A percentile compares a stretch with the other conserved stretches of the same genome.
Conservation (phyloP, 2,113 vertebrate genomes). For the Pholis gunnellus region DNA sequence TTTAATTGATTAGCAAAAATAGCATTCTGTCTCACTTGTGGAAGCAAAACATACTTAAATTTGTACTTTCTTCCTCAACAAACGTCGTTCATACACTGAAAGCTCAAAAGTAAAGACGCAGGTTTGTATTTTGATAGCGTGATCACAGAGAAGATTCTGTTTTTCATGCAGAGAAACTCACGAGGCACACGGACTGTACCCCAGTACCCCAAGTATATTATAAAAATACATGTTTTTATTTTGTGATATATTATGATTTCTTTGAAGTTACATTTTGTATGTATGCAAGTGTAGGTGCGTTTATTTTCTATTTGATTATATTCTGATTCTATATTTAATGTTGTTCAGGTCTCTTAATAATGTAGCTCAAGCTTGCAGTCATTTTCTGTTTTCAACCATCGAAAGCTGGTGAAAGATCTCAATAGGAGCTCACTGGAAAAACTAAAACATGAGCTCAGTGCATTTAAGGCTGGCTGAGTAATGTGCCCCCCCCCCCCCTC, state of each 20-base stretch:
- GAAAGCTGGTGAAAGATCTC: not conserved
- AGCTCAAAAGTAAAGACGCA: not conserved
- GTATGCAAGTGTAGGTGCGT: not conserved
- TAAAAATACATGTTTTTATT: no score
- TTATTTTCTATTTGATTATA: not conserved
- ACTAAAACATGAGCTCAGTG: not conserved
- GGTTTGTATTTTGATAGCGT: not conserved
- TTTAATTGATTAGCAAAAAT: no score
- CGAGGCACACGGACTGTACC: not conserved
- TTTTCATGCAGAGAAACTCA: not conserved
- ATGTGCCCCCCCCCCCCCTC: rapidly evolving
- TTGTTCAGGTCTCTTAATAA: not conserved
- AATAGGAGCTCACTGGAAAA: not conserved
- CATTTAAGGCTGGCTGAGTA: constrained; percentile 5
- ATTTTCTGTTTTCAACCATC: not conserved
- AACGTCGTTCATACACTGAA: not conserved
- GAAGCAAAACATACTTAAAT: not conserved
- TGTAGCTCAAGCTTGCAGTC: not conserved
- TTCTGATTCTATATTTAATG: not conserved
- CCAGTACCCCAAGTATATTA: not conserved
- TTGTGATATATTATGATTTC: no score
- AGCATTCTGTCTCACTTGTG: not conserved
- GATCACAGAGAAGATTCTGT: not conserved
- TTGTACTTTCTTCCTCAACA: no score
- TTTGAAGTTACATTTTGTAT: no score